Percentiles rank a stretch among this genome's conserved stretches.
These are phyloP conservation scores for Caenorhabditis wallacei DNA, from an alignment of 2,888 invertebrate species.

Conservation along the genomic window DNA sequence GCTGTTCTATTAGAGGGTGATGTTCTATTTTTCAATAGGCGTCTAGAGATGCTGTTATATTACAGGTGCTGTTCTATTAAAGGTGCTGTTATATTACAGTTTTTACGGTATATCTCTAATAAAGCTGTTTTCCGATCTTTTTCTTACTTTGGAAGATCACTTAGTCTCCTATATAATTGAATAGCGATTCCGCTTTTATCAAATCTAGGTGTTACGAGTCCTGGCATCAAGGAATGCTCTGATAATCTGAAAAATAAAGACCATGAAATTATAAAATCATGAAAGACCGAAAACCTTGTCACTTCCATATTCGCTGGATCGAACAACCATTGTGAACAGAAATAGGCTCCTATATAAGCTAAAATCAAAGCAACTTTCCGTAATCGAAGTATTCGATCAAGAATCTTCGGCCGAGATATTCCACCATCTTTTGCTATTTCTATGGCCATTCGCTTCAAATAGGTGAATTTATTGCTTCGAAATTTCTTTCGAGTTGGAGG, in stretches of 20 bases:
- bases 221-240: conserved; percentile 76
- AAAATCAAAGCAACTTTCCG: conserved; percentile 36
- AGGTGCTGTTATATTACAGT: too few species aligned
- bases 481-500: neutral
- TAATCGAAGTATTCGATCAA: conserved; percentile 34
- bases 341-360: conserved; percentile 36
- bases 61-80: too few species aligned
- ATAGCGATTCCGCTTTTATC: conserved; percentile 60
- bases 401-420: conserved; percentile 29
- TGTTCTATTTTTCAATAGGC: too few species aligned
- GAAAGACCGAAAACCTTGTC: conserved; percentile 22
- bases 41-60: too few species aligned
- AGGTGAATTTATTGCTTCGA: too few species aligned
- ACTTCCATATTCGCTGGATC: conserved; percentile 59
- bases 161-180: conserved; percentile 52
- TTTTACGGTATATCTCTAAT: too few species aligned
- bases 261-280: neutral
- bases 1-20: too few species aligned
- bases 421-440: conserved; percentile 48
- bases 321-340: conserved; percentile 31
- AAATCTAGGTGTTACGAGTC: conserved; percentile 69
- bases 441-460: conserved; percentile 30
- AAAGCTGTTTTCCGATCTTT: too few species aligned
- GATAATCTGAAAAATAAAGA: conserved; percentile 63
- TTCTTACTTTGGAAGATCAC: conserved; percentile 41